phyloP scores from a whole-genome alignment of 1,140 invertebrate genomes.

The Pygmarrhopalites habei region DNA sequence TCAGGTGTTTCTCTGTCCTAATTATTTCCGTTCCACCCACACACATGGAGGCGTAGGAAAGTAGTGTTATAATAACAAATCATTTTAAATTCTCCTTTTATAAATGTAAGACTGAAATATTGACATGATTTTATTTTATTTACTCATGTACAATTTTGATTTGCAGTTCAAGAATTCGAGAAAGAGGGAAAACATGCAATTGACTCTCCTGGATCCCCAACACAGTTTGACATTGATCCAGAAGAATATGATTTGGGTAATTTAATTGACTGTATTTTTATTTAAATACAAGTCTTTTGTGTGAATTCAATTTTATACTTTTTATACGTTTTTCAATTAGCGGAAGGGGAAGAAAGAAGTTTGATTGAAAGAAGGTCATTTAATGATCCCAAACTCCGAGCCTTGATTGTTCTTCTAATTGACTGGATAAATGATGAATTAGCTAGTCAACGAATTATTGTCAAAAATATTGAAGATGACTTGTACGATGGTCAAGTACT shows the following conservation, averaged over 20 bases:
- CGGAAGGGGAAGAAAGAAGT: slow-evolving; percentile 92
- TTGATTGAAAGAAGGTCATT: slow-evolving; percentile 85
- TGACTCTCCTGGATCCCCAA: slow-evolving; percentile 83
- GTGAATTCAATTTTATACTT: too few relatives aligned
- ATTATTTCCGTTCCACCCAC: slow-evolving; percentile 1
- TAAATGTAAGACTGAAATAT: background rate
- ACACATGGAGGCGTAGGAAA: background rate
- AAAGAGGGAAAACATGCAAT: slow-evolving; percentile 95
- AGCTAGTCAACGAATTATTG: slow-evolving; percentile 93
- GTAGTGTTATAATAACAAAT: too few relatives aligned
- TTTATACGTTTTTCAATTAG: too few relatives aligned
- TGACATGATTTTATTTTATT: slow-evolving; percentile 1
- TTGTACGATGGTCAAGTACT: slow-evolving; percentile 97
- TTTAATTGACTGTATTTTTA: too few relatives aligned
- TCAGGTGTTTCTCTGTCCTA: background rate
- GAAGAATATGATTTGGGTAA: slow-evolving; percentile 88
- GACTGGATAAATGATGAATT: slow-evolving; percentile 98
- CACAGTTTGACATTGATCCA: slow-evolving; percentile 73
- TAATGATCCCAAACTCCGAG: slow-evolving; percentile 77
- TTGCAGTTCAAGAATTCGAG: slow-evolving; percentile 88
- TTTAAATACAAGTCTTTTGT: too few relatives aligned
- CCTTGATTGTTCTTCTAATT: slow-evolving; percentile 80
- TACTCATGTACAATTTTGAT: background rate
- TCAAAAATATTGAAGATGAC: slow-evolving; percentile 94
- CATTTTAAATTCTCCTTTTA: too few relatives aligned